Evolutionary conservation across 2,888 invertebrate genomes (phyloP).

Genomic region (Parochlus steinenii): DNA sequence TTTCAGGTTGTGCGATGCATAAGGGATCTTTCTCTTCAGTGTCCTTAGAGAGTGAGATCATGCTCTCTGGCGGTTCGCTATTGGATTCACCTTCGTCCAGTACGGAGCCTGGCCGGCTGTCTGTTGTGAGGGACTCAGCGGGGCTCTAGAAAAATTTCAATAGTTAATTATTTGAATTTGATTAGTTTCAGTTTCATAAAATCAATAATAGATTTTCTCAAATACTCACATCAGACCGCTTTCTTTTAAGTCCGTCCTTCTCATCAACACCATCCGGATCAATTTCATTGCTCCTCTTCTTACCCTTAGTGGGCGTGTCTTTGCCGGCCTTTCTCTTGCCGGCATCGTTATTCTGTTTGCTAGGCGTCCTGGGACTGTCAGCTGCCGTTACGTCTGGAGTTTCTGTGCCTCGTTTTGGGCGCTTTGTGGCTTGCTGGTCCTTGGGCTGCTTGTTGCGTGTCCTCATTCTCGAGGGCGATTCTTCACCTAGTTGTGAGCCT

Average conservation of each 20-base stretch:
- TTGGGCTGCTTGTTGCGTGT: slow-evolving; percentile 60
- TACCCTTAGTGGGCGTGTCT: slow-evolving; percentile 37
- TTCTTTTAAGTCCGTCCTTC: slow-evolving; percentile 36
- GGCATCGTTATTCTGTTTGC: slow-evolving; percentile 28
- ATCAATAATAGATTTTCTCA: background rate
- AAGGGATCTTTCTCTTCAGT: slow-evolving; percentile 23
- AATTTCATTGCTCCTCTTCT: slow-evolving; percentile 34
- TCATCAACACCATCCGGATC: slow-evolving; percentile 30
- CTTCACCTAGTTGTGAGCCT: slow-evolving; percentile 32
- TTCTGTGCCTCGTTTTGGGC: slow-evolving; percentile 44
- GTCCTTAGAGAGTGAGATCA: slow-evolving; percentile 10
- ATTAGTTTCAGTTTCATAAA: slow-evolving; percentile 1
- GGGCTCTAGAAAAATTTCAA: slow-evolving; percentile 42
- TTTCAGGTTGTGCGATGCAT: slow-evolving; percentile 27
- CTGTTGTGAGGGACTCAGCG: slow-evolving; percentile 67
- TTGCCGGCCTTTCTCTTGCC: slow-evolving; percentile 27
- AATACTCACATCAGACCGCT: slow-evolving; percentile 27
- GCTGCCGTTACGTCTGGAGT: slow-evolving; percentile 33
- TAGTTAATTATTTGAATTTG: slow-evolving; percentile 6
- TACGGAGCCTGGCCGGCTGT: slow-evolving; percentile 55
- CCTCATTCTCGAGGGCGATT: slow-evolving; percentile 76
- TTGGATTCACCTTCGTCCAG: slow-evolving; percentile 49
- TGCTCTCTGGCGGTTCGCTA: slow-evolving; percentile 25
- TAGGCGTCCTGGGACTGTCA: slow-evolving; percentile 32
- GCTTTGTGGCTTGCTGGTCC: slow-evolving; percentile 24